Conservation (phyloP, 2,113 vertebrate species). For the Miniopterus natalensis region DNA sequence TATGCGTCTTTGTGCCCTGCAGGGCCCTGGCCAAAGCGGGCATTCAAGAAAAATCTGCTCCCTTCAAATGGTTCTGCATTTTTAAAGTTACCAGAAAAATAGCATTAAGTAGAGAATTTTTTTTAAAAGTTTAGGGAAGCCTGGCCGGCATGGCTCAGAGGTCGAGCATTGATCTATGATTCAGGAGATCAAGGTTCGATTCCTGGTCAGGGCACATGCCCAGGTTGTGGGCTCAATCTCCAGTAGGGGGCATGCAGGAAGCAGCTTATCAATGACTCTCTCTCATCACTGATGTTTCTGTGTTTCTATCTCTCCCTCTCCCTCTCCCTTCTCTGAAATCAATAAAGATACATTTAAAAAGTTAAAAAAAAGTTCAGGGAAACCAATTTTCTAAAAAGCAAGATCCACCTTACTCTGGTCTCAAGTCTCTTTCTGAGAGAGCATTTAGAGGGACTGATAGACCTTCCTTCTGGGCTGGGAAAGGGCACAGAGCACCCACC, state of each 20-base stretch:
- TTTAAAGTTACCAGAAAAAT: not conserved
- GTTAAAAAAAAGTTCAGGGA: not conserved
- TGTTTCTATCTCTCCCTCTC: too few relatives aligned
- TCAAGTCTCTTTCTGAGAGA: not conserved
- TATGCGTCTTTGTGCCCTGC: accelerated
- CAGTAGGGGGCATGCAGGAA: too few relatives aligned
- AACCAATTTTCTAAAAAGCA: not conserved
- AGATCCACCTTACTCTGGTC: not conserved
- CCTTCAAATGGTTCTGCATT: not conserved
- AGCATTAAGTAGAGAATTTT: not conserved
- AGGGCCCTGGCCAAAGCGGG: not conserved
- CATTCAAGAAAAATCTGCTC: not conserved
- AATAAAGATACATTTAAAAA: too few relatives aligned
- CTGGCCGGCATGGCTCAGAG: too few relatives aligned
- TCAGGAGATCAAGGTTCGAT: too few relatives aligned
- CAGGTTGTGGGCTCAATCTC: too few relatives aligned
- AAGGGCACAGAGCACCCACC: accelerated
- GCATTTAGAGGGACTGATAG: not conserved
- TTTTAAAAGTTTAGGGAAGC: not conserved
- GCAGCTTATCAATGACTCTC: too few relatives aligned
- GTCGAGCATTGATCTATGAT: too few relatives aligned
- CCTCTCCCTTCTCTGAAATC: too few relatives aligned
- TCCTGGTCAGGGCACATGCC: too few relatives aligned
- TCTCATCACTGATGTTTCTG: too few relatives aligned
- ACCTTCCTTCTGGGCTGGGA: too few relatives aligned